A percentile compares a stretch with the other conserved stretches of the same genome.
These are phyloP conservation scores for Telenomus remus DNA, from an alignment of 1,140 invertebrate species.

Conservation along the genomic window DNA sequence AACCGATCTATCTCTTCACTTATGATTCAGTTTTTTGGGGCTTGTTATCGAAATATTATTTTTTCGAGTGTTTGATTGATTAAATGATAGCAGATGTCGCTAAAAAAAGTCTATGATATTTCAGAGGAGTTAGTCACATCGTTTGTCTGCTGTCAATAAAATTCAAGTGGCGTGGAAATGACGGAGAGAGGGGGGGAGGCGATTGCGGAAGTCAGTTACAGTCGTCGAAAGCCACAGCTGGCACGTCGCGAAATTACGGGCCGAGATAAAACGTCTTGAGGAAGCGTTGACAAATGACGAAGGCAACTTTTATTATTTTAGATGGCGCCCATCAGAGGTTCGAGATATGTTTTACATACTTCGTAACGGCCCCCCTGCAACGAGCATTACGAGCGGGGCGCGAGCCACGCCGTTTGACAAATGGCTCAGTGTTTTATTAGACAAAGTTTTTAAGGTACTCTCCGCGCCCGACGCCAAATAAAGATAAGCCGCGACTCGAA, in stretches of 20 bases:
- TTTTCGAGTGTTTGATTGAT: constrained; percentile 3
- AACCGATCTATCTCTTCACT: no score
- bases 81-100: constrained; percentile 21
- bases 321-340: constrained; percentile 69
- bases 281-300: constrained; percentile 75
- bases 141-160: constrained; percentile 50
- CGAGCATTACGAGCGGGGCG: constrained; percentile 38
- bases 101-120: constrained; percentile 10
- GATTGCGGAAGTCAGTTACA: constrained; percentile 47
- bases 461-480: constrained; percentile 61
- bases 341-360: constrained; percentile 74
- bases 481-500: constrained; percentile 66
- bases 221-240: constrained; percentile 63
- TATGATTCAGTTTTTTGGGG: background rate
- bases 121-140: constrained; percentile 32
- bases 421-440: constrained; percentile 73
- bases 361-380: constrained; percentile 54
- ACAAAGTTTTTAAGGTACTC: constrained; percentile 67
- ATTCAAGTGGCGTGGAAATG: constrained; percentile 36
- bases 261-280: constrained; percentile 52
- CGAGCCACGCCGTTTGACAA: constrained; percentile 67
- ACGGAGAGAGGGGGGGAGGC: constrained; percentile 1
- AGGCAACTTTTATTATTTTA: constrained; percentile 76
- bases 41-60: background rate
- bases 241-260: constrained; percentile 60